Percentiles rank a stretch among this genome's conserved stretches.
Conservation (phyloP, 2,113 vertebrate species). For the Rallus limicola region DNA sequence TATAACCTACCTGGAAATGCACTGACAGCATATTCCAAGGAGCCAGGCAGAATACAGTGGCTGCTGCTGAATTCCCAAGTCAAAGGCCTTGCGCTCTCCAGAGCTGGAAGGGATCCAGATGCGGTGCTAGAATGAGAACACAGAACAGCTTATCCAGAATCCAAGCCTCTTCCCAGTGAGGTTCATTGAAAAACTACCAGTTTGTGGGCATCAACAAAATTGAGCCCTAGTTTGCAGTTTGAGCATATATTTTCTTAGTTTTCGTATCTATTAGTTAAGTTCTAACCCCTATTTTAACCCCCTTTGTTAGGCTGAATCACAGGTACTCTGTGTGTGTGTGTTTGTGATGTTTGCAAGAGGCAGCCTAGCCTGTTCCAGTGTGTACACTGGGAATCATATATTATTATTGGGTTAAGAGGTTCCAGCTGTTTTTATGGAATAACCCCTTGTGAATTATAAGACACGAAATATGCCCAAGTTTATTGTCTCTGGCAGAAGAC, state of each 20-base stretch:
- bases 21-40: neutral
- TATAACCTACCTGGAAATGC: neutral
- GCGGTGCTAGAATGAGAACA: neutral
- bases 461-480: neutral
- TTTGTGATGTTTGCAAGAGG: neutral
- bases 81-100: neutral
- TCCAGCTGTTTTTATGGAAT: neutral
- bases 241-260: neutral
- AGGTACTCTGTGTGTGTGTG: neutral
- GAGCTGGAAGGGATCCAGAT: neutral
- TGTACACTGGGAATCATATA: neutral
- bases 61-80: neutral
- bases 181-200: neutral
- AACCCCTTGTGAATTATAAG: neutral
- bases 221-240: neutral
- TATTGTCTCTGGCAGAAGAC: neutral
- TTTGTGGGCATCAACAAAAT: neutral
- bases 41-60: neutral
- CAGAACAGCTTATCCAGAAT: neutral
- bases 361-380: neutral
- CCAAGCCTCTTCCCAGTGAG: neutral
- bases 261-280: neutral
- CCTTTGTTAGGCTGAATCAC: neutral
- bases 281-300: neutral
- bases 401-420: neutral